phyloP scores from a whole-genome alignment of 2,797 vertebrate species.

The Uromys caudimaculatus region DNA sequence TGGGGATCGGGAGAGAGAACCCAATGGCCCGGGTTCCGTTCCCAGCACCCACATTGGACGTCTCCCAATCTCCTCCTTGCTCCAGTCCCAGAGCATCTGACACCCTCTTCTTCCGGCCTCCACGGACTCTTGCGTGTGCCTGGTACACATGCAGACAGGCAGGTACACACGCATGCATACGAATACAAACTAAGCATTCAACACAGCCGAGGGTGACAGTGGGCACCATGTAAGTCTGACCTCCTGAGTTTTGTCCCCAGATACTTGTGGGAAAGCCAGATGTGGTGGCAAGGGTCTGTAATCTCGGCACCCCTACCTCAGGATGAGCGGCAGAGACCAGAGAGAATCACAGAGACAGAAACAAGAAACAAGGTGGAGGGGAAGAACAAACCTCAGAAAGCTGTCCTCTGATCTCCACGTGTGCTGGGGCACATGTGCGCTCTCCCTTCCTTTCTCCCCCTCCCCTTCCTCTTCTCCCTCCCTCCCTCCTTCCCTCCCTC shows the following conservation, averaged over 20 bases:
- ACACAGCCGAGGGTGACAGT: not conserved
- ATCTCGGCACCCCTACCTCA: not conserved
- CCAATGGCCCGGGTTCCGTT: not conserved
- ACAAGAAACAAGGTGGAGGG: not conserved
- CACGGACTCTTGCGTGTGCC: not conserved
- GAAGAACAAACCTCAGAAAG: not conserved
- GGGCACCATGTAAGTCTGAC: too few species aligned
- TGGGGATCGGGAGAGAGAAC: not conserved
- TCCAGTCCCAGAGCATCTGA: not conserved
- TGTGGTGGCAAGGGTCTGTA: not conserved
- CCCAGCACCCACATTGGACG: not conserved
- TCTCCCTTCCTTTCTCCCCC: not conserved
- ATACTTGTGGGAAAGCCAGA: not conserved
- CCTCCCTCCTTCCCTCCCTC: accelerated
- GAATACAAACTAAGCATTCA: not conserved
- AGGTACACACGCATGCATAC: not conserved
- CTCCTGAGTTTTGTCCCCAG: not conserved
- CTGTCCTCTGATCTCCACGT: not conserved
- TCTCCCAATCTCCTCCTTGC: not conserved
- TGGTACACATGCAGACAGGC: too few species aligned
- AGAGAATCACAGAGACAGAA: not conserved
- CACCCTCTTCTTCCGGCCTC: not conserved
- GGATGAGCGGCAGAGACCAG: not conserved
- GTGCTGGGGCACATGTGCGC: not conserved
- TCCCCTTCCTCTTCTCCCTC: too few species aligned